Conservation (phyloP, 2,113 vertebrate genomes). For the Sinocyclocheilus anophthalmus region DNA sequence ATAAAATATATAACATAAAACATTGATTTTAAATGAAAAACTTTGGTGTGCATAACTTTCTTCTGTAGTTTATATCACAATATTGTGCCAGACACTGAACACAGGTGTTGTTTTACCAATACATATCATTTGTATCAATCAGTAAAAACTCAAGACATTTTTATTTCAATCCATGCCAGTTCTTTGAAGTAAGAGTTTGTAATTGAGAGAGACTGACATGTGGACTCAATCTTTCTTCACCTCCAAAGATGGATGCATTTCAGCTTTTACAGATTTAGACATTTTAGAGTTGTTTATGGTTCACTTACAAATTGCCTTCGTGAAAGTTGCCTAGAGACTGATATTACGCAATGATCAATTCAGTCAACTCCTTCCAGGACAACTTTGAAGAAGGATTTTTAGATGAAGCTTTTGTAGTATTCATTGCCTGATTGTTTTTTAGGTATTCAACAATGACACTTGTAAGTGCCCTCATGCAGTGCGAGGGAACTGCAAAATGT, state of each 20-base stretch:
- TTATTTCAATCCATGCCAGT: conserved; percentile 6
- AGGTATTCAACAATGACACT: background rate
- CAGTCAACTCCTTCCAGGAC: conserved; percentile 1
- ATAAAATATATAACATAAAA: background rate
- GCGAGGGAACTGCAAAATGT: background rate
- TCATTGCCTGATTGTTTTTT: background rate
- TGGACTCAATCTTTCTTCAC: conserved; percentile 6
- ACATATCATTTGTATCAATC: background rate
- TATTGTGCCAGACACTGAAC: background rate
- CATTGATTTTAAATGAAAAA: background rate
- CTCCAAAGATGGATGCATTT: conserved; percentile 10
- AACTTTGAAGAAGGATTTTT: background rate
- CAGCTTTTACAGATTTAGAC: conserved; percentile 34
- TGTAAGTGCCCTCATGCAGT: background rate
- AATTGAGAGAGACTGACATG: background rate
- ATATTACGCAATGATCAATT: conserved; percentile 21
- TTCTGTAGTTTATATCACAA: background rate
- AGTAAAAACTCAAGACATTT: background rate
- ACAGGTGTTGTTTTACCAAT: background rate
- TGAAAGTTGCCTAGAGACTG: background rate
- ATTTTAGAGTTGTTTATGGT: conserved; percentile 22
- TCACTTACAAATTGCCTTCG: background rate
- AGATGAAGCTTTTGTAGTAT: background rate
- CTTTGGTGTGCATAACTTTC: background rate
- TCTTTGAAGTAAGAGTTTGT: conserved; percentile 14